phyloP scores from a whole-genome alignment of 92 coral and sea anemone genomes.

The Scolanthus callimorphus region DNA sequence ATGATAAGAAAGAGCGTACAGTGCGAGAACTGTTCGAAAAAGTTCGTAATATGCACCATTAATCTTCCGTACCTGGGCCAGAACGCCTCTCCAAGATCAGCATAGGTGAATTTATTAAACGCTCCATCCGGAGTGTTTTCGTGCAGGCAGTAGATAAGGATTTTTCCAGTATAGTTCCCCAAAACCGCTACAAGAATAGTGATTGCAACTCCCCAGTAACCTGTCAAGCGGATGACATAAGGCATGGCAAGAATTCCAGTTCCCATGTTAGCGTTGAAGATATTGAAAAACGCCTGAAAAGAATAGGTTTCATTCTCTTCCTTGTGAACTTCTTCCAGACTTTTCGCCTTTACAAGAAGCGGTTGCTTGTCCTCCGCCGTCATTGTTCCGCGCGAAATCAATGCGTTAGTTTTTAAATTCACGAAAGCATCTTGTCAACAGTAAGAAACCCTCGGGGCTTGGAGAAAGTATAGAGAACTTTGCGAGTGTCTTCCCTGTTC shows the following conservation, averaged over 20 bases:
- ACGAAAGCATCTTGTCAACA: no score
- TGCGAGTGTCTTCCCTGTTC: no score
- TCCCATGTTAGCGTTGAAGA: constrained; percentile 89
- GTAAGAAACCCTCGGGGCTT: no score
- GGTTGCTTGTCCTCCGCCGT: constrained; percentile 21
- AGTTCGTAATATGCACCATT: constrained; percentile 82
- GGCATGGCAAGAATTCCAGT: constrained; percentile 92
- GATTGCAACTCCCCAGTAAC: constrained; percentile 87
- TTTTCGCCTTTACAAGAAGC: constrained; percentile 7
- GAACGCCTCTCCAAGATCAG: constrained; percentile 83
- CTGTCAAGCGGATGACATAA: constrained; percentile 75
- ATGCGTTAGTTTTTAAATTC: neutral
- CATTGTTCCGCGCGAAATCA: neutral
- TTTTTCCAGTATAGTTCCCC: constrained; percentile 86
- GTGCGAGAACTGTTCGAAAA: constrained; percentile 87
- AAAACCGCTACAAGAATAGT: constrained; percentile 64
- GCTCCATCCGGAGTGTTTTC: constrained; percentile 72
- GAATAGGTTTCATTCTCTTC: constrained; percentile 45
- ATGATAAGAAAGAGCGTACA: constrained; percentile 81
- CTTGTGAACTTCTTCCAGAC: constrained; percentile 13
- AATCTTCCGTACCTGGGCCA: constrained; percentile 88
- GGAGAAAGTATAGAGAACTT: no score
- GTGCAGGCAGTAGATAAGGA: constrained; percentile 77
- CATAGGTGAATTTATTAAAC: constrained; percentile 65
- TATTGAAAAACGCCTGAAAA: constrained; percentile 76